A percentile compares a stretch with the other conserved stretches of the same genome.
phyloP scores from a whole-genome alignment of 2,797 vertebrate genomes.

The Columba guinea region DNA sequence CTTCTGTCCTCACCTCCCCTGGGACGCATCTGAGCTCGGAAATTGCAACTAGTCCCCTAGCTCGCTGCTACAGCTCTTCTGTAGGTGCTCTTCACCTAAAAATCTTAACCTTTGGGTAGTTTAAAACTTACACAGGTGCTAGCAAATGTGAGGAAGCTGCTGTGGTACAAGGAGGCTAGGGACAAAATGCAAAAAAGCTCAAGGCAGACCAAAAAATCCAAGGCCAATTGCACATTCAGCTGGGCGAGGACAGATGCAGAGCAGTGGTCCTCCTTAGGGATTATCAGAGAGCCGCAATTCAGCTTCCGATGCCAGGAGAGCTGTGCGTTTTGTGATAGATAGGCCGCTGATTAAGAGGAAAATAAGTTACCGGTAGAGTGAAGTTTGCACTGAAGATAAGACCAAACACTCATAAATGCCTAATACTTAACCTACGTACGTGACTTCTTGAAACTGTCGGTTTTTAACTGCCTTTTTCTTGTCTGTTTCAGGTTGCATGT shows the following conservation, averaged over 20 bases:
- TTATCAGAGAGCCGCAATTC: not conserved
- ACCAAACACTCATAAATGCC: not conserved
- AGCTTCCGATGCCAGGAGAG: not conserved
- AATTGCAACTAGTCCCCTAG: fast-evolving
- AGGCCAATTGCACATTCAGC: not conserved
- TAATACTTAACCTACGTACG: not conserved
- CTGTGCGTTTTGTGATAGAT: not conserved
- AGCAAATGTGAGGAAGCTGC: not conserved
- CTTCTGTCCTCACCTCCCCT: not conserved
- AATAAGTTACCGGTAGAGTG: not conserved
- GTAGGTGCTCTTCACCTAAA: not conserved
- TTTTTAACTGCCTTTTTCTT: conserved; percentile 64
- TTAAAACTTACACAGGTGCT: not conserved
- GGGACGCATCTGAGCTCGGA: not conserved
- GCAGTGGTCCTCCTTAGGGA: not conserved
- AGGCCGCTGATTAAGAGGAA: not conserved
- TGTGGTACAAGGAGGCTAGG: not conserved
- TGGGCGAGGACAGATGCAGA: fast-evolving
- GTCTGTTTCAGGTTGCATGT: conserved; percentile 86
- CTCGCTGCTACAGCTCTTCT: fast-evolving
- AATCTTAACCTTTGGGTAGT: not conserved
- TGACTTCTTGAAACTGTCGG: conserved; percentile 1
- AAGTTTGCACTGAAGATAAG: not conserved
- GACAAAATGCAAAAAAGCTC: not conserved
- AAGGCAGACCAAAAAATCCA: not conserved